phyloP scores from a whole-genome alignment of 1,140 invertebrate genomes.

The Archegozetes longisetosus region DNA sequence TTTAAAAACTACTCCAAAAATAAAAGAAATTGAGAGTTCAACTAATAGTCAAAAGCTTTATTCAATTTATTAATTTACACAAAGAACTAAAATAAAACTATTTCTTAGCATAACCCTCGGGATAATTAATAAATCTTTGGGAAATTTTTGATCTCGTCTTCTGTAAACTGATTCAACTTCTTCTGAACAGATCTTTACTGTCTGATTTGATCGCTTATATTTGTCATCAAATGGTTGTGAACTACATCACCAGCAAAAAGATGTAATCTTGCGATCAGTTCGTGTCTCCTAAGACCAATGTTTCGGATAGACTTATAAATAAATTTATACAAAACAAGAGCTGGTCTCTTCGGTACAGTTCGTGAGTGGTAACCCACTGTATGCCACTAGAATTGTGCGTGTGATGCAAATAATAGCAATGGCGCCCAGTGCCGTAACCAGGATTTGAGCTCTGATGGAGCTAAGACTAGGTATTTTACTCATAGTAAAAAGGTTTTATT shows the following conservation, averaged over 20 bases:
- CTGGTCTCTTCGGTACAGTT: conserved; percentile 81
- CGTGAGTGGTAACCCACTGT: conserved; percentile 76
- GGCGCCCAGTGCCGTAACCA: too few relatives aligned
- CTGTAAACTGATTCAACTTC: conserved; percentile 56
- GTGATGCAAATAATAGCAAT: conserved; percentile 55
- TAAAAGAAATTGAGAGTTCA: too few relatives aligned
- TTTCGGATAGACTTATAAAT: conserved; percentile 44
- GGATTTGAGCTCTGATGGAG: too few relatives aligned
- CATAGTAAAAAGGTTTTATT: too few relatives aligned
- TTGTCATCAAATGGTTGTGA: conserved; percentile 59
- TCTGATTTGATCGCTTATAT: conserved; percentile 70
- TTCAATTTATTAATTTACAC: too few relatives aligned
- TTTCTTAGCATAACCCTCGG: conserved; percentile 14
- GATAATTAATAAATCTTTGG: conserved; percentile 63
- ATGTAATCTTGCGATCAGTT: conserved; percentile 67
- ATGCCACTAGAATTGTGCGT: conserved; percentile 55
- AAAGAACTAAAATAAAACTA: too few relatives aligned
- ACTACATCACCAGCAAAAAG: conserved; percentile 61
- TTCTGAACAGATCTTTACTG: conserved; percentile 56
- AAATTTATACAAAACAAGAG: conserved; percentile 72
- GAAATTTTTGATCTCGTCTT: conserved; percentile 59
- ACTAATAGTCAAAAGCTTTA: too few relatives aligned
- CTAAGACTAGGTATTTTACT: too few relatives aligned
- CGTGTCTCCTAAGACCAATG: conserved; percentile 47
- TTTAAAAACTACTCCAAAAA: too few relatives aligned